Base-by-base conservation (phyloP, 2,113 vertebrate genomes). In the Promerops cafer region DNA sequence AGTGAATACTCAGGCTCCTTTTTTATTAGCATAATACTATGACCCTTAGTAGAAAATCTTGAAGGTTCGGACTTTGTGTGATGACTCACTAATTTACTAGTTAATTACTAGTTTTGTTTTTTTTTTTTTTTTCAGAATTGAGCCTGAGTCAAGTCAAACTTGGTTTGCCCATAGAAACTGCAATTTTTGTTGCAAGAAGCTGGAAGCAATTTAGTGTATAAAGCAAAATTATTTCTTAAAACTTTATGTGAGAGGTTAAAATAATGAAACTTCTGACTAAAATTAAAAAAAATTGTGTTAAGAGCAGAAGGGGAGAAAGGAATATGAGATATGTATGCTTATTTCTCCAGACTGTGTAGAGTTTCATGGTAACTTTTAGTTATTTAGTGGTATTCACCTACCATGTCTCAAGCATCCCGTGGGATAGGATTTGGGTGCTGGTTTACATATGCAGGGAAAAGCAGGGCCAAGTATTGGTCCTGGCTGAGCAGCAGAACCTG, bases 21-120 rank as follows among this genome's bases (percentile, higher is more conserved):
- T 76, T 92, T 56, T 57, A 70, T 61, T 64, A 53, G 84, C 13
- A 18, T 30, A 15, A 76, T 65, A 87, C 45, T 59, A 22, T 40
- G 8, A 45, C 35, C 81, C 14, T 96, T 82, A 86, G 23, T 65
- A 78, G 45, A 68, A 96, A 94, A 71, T 47, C 26, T 77, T 26
- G 56, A 92, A 94, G 40, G 27, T 64, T 28, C 45, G 13, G 65
- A 79, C 22, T 74, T 80, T 72, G 21, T 21, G 18, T 42, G 77
- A 89, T 68, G 26, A 39, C 61, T 42, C 75, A 49, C 17, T 72
- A 39, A 72, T 82, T 90, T 64, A 79, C 26, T 75, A 68, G 31
- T 35, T 89, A 69, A 69, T 94, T 88, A 63, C 47, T 44, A 5
- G 28, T 31, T 75, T 33, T 1, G 30, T 33, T 72, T 45, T 42